Percentiles rank a stretch among this genome's conserved stretches.
phyloP scores from a whole-genome alignment of 2,888 invertebrate genomes.

The Papilio gigon region DNA sequence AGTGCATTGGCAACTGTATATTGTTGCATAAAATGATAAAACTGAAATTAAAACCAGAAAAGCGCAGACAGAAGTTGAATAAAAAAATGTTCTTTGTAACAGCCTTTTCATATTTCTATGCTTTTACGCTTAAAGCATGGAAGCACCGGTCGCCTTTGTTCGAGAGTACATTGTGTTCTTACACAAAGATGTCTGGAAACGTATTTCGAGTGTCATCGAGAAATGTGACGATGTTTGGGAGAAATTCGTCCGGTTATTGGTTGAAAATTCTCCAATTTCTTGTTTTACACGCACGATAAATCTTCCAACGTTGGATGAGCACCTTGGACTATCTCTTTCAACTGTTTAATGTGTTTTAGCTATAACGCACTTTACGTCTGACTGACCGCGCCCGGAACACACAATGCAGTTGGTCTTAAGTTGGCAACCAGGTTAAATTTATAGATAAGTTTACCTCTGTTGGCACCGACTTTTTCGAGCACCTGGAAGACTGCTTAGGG shows the following conservation, averaged over 20 bases:
- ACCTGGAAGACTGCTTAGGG: no score
- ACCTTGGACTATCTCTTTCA: slow-evolving; percentile 27
- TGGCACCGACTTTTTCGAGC: no score
- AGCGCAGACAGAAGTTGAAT: slow-evolving; percentile 5
- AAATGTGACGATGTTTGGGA: slow-evolving; percentile 14
- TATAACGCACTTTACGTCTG: background rate
- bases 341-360: slow-evolving; percentile 12
- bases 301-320: slow-evolving; percentile 30
- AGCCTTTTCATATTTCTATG: slow-evolving; percentile 7
- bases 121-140: background rate
- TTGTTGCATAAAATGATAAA: background rate
- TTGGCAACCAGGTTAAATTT: no score
- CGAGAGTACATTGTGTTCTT: slow-evolving; percentile 4
- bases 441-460: no score
- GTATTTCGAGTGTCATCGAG: background rate
- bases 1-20: background rate
- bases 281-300: slow-evolving; percentile 37
- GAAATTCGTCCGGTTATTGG: slow-evolving; percentile 34
- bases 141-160: slow-evolving; percentile 3
- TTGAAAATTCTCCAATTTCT: slow-evolving; percentile 34
- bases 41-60: background rate
- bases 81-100: slow-evolving; percentile 3
- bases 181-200: slow-evolving; percentile 16
- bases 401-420: background rate
- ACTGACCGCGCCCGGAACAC: background rate